Evolutionary conservation across 2,113 vertebrate genomes (phyloP).

Genomic region (Mus pahari): DNA sequence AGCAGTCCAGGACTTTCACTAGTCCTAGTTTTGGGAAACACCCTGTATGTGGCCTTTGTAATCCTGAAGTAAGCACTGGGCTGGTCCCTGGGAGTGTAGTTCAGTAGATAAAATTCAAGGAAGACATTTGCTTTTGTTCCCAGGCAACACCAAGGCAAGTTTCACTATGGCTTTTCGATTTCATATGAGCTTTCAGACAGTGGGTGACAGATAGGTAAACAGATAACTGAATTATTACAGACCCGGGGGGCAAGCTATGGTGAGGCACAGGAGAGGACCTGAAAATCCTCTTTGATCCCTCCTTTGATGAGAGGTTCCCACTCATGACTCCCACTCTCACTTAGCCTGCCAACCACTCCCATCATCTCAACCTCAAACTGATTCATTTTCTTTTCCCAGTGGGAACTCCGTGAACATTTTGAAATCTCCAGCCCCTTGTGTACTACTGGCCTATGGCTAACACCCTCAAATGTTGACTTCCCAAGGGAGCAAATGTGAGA

Average conservation of each 20-base stretch:
- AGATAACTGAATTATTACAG: not conserved
- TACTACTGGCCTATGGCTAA: not conserved
- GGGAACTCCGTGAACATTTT: not conserved
- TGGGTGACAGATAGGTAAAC: not conserved
- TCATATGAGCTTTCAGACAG: not conserved
- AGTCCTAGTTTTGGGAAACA: slow-evolving; percentile 5
- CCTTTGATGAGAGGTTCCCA: not conserved
- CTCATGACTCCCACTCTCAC: not conserved
- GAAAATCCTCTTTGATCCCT: not conserved
- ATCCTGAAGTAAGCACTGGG: not conserved
- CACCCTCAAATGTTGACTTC: not conserved
- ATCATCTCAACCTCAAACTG: not conserved
- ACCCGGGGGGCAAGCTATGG: not conserved
- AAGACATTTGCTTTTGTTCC: slow-evolving; percentile 16
- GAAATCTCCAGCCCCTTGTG: not conserved
- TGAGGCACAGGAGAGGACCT: not conserved
- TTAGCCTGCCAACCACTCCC: not conserved
- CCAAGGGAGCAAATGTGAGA: not conserved
- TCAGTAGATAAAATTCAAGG: not conserved
- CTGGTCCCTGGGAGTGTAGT: slow-evolving; percentile 1
- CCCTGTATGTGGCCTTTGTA: not conserved
- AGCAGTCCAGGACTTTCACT: not conserved
- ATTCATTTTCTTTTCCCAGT: not conserved
- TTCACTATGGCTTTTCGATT: slow-evolving; percentile 11
- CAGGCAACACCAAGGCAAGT: not conserved